phyloP scores from a whole-genome alignment of 2,797 vertebrate species.

The Myotis vivesi region DNA sequence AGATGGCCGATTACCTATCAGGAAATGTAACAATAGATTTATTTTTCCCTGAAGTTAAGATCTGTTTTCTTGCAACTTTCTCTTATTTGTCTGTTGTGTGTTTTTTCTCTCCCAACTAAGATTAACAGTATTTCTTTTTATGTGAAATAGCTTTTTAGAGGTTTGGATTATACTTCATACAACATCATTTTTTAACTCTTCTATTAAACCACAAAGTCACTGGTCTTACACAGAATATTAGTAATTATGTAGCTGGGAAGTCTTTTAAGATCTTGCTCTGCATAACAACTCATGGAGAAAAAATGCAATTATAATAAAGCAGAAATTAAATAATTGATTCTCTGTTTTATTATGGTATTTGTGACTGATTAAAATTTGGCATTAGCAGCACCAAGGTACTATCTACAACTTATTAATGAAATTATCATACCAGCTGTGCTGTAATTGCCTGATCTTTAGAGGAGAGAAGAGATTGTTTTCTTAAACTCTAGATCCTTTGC shows the following conservation, averaged over 20 bases:
- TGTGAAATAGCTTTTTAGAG: conserved; percentile 47
- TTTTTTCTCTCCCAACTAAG: conserved; percentile 45
- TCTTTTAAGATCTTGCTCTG: background rate
- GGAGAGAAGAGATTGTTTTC: conserved; percentile 64
- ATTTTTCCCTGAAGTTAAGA: conserved; percentile 59
- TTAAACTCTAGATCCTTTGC: conserved; percentile 57
- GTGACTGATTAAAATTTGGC: conserved; percentile 57
- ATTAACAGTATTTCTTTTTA: conserved; percentile 59
- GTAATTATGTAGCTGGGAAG: conserved; percentile 4
- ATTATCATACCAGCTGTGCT: conserved; percentile 71
- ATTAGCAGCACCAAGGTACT: conserved; percentile 46
- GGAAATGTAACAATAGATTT: conserved; percentile 58
- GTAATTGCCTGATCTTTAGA: conserved; percentile 67
- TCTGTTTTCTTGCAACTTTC: conserved; percentile 62
- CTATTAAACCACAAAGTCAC: background rate
- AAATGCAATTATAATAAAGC: conserved; percentile 41
- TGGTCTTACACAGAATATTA: background rate
- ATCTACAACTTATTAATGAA: conserved; percentile 71
- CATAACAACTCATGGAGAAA: conserved; percentile 23
- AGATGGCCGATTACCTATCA: conserved; percentile 46
- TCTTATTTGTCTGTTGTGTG: conserved; percentile 54
- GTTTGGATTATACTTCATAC: conserved; percentile 45
- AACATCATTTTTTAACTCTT: conserved; percentile 13
- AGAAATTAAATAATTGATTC: conserved; percentile 56
- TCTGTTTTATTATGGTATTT: conserved; percentile 60